Evolutionary conservation across 2,797 vertebrate genomes (phyloP).

Genomic region (Microhierax caerulescens): DNA sequence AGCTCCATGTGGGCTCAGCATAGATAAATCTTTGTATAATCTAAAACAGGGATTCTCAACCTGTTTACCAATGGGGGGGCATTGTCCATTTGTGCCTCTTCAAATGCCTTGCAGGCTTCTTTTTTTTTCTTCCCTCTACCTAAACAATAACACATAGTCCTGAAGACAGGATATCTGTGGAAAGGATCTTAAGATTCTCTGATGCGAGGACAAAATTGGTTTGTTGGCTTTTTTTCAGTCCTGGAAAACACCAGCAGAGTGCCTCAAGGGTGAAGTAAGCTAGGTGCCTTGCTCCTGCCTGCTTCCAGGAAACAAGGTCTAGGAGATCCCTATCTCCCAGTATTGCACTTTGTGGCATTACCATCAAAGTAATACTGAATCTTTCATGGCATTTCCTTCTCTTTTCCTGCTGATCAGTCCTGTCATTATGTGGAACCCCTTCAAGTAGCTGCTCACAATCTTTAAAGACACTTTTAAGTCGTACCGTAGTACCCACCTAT

Average conservation of each 20-base stretch:
- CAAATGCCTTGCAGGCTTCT: not conserved
- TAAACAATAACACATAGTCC: not conserved
- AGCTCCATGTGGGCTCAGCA: not conserved
- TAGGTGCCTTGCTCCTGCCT: not conserved
- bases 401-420: not conserved
- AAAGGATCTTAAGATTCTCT: not conserved
- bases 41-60: slow-evolving; percentile 63
- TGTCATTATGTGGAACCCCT: not conserved
- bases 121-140: no score
- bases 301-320: not conserved
- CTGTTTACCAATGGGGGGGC: not conserved
- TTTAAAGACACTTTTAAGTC: not conserved
- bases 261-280: not conserved
- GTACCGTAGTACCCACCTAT: not conserved
- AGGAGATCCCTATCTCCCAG: not conserved
- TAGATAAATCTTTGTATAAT: accelerated
- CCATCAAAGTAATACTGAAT: not conserved
- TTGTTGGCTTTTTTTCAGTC: not conserved
- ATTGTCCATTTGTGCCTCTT: not conserved
- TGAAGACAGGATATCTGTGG: not conserved
- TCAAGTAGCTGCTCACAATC: not conserved
- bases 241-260: not conserved
- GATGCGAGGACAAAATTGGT: not conserved
- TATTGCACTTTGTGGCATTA: not conserved
- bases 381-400: not conserved